Evolutionary conservation across 1,140 invertebrate species (phyloP).

Genomic region (Dryas iulia): DNA sequence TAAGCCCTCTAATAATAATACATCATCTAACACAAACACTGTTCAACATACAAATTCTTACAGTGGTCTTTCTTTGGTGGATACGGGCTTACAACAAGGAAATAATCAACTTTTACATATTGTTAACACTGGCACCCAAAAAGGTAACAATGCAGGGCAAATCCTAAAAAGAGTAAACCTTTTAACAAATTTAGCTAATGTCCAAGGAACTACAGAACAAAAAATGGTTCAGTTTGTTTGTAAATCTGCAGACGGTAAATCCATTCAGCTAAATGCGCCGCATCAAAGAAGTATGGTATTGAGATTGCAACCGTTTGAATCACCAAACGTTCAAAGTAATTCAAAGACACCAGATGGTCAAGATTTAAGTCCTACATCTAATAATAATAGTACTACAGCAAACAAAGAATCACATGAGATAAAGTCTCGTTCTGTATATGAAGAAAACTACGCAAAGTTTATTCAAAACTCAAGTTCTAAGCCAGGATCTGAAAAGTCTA

Average conservation of each 20-base stretch:
- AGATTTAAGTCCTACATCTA: slow-evolving; percentile 41
- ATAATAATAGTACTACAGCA: slow-evolving; percentile 25
- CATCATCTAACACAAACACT: slow-evolving; percentile 43
- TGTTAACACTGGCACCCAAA: slow-evolving; percentile 70
- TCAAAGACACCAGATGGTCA: slow-evolving; percentile 55
- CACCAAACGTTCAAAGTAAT: slow-evolving; percentile 47
- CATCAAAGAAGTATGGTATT: slow-evolving; percentile 77
- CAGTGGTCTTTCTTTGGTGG: slow-evolving; percentile 69
- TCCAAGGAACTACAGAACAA: slow-evolving; percentile 75
- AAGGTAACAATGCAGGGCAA: slow-evolving; percentile 60
- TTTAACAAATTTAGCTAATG: slow-evolving; percentile 73
- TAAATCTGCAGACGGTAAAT: slow-evolving; percentile 81
- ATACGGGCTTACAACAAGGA: slow-evolving; percentile 65
- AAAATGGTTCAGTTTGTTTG: slow-evolving; percentile 82
- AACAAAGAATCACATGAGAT: slow-evolving; percentile 62
- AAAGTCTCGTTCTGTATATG: slow-evolving; percentile 78
- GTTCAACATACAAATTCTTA: slow-evolving; percentile 58
- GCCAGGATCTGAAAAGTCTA: slow-evolving; percentile 56
- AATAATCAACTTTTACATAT: slow-evolving; percentile 77
- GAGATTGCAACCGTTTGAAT: slow-evolving; percentile 69
- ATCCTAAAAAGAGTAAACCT: slow-evolving; percentile 76
- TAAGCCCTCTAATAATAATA: slow-evolving; percentile 45
- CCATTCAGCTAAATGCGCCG: slow-evolving; percentile 76
- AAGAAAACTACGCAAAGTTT: slow-evolving; percentile 81
- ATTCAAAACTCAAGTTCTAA: slow-evolving; percentile 71